Evolutionary conservation across 2,113 vertebrate species (phyloP).

Genomic region (Semnornis frantzii): DNA sequence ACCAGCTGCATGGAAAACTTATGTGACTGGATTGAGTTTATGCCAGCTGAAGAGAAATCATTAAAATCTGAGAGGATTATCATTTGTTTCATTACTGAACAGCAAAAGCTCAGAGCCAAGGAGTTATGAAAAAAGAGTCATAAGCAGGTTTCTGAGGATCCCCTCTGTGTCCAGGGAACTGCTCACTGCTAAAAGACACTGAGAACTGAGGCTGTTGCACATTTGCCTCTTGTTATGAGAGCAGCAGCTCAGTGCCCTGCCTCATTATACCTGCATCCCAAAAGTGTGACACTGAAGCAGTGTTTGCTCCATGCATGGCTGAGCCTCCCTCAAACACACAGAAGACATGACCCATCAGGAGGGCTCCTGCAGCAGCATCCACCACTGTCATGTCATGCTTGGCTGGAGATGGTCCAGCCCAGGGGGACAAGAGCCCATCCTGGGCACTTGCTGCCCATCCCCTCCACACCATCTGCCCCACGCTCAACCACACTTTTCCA

Average conservation of each 20-base stretch:
- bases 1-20: neutral
- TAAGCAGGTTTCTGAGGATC: neutral
- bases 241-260: neutral
- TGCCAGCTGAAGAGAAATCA: neutral
- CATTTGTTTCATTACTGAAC: neutral
- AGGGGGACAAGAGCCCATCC: rapidly evolving
- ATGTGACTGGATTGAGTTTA: neutral
- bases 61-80: neutral
- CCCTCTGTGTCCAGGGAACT: neutral
- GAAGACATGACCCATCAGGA: neutral
- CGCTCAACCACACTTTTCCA: rapidly evolving
- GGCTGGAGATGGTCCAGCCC: neutral
- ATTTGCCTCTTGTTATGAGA: neutral
- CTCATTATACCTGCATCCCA: neutral
- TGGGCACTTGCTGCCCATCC: neutral
- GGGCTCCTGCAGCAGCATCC: neutral
- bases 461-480: neutral
- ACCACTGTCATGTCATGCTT: rapidly evolving
- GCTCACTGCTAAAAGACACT: neutral
- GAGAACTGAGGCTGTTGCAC: neutral
- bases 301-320: neutral
- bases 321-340: neutral
- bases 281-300: neutral
- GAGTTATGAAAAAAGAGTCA: neutral
- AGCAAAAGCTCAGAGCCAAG: neutral